Conservation (phyloP, 53 echinoderm and acorn worm genomes). For the Zoroaster sp. region DNA sequence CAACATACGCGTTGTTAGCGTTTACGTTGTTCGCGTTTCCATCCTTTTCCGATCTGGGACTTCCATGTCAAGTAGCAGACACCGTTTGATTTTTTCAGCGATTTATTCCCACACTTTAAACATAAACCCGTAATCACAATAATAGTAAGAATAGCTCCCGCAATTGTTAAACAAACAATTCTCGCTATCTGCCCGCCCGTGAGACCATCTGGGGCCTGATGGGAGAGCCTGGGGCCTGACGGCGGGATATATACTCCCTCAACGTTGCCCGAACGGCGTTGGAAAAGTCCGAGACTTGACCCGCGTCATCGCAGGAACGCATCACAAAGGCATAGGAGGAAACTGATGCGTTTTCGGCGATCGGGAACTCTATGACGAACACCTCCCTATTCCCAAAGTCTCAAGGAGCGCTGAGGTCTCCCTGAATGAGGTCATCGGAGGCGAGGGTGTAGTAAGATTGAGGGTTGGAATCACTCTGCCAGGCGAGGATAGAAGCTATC, state of each 20-base stretch:
- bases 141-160: neutral
- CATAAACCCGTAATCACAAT: neutral
- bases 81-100: neutral
- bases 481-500: neutral
- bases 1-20: neutral
- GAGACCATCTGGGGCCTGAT: neutral
- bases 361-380: slow-evolving; percentile 45
- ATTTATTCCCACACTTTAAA: neutral
- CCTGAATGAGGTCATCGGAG: slow-evolving; percentile 34
- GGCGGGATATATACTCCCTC: slow-evolving; percentile 48
- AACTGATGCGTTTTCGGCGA: slow-evolving; percentile 12
- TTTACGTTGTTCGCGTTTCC: neutral
- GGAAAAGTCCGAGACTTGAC: slow-evolving; percentile 40
- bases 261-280: slow-evolving; percentile 63
- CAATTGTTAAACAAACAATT: neutral
- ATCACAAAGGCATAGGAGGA: slow-evolving; percentile 59
- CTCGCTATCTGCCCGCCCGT: slow-evolving; percentile 23
- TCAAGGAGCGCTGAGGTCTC: slow-evolving; percentile 39
- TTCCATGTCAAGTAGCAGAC: neutral
- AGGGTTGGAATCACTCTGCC: slow-evolving; percentile 22
- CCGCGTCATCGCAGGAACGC: slow-evolving; percentile 58
- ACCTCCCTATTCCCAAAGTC: slow-evolving; percentile 42
- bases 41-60: neutral
- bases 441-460: slow-evolving; percentile 17
- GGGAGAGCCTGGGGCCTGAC: neutral